Evolutionary conservation across 2,797 vertebrate genomes (phyloP).

Genomic region (Prionace glauca): DNA sequence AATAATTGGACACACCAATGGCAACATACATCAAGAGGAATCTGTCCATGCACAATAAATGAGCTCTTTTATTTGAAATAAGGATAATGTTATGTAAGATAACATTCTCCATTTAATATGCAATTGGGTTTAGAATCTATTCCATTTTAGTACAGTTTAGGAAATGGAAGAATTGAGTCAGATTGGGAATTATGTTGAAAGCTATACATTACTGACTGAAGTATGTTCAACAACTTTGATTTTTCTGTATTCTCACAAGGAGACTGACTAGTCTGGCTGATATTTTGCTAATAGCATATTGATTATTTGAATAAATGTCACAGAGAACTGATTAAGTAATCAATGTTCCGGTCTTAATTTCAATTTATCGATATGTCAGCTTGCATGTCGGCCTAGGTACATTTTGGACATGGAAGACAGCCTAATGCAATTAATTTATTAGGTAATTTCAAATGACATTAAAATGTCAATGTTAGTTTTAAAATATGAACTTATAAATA

Average conservation of each 20-base stretch:
- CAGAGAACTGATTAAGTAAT: not conserved
- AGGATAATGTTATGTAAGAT: not conserved
- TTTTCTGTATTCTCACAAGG: not conserved
- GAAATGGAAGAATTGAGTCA: not conserved
- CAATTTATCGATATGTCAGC: not conserved
- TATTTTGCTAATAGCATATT: not conserved
- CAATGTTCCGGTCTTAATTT: not conserved
- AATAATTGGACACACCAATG: not conserved
- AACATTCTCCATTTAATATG: not conserved
- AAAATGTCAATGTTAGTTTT: not conserved
- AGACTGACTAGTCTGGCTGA: not conserved
- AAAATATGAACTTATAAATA: conserved; percentile 2
- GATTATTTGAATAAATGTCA: conserved; percentile 11
- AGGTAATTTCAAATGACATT: not conserved
- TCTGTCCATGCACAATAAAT: not conserved
- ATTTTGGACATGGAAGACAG: not conserved
- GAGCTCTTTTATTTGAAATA: not conserved
- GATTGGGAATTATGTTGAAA: not conserved
- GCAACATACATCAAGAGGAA: not conserved
- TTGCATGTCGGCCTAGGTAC: not conserved
- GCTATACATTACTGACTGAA: not conserved
- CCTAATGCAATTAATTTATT: conserved; percentile 3
- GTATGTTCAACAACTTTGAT: not conserved
- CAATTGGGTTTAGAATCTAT: not conserved
- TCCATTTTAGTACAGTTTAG: not conserved